Evolutionary conservation across 2,888 invertebrate species (phyloP).

Genomic region (Ceraclea dissimilis): DNA sequence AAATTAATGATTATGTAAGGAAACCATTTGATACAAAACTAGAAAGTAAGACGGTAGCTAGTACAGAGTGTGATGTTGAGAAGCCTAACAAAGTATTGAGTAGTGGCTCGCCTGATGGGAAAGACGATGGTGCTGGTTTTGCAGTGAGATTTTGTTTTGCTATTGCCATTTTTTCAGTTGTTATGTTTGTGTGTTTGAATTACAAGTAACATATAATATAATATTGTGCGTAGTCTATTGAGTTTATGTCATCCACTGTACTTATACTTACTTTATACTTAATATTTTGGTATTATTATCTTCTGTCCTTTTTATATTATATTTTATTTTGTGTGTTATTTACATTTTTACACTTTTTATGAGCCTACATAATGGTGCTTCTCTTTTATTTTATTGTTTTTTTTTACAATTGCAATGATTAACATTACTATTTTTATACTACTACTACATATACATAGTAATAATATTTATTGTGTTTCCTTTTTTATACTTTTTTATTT

Average conservation of each 20-base stretch:
- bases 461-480: neutral
- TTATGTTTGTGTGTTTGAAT: conserved; percentile 44
- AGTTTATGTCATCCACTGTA: neutral
- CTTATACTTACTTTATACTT: no score
- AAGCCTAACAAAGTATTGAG: neutral
- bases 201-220: conserved; percentile 23
- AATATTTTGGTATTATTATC: neutral
- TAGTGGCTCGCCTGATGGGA: conserved; percentile 30
- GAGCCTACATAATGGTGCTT: neutral
- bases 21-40: conserved; percentile 40
- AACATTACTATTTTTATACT: neutral
- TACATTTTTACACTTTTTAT: neutral
- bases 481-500: neutral
- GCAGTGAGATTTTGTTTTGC: conserved; percentile 43
- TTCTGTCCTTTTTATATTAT: neutral
- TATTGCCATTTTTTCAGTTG: conserved; percentile 44
- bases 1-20: conserved; percentile 48
- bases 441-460: neutral
- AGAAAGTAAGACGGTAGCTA: conserved; percentile 26
- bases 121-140: conserved; percentile 36
- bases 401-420: neutral
- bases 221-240: neutral
- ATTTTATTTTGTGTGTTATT: neutral
- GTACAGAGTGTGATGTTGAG: conserved; percentile 16
- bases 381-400: neutral